Evolutionary conservation across 2,797 vertebrate genomes (phyloP).

Genomic region (Leptoclinus maculatus): DNA sequence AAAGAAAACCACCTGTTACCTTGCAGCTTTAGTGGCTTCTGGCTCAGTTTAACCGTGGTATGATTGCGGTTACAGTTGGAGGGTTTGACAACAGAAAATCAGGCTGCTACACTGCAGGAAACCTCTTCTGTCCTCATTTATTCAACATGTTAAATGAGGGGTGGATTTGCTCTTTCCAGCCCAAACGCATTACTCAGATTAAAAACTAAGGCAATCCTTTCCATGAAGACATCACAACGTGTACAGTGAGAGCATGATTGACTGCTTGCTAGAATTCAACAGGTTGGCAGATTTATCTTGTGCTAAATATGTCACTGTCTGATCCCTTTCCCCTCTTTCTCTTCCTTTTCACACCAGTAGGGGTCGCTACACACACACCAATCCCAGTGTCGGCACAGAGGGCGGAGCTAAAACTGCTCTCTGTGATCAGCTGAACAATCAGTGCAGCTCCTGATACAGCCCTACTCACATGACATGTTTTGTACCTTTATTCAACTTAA

Average conservation of each 20-base stretch:
- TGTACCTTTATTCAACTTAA: not conserved
- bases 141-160: slow-evolving; percentile 24
- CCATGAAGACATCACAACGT: slow-evolving; percentile 2
- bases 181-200: slow-evolving; percentile 24
- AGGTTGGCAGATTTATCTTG: not conserved
- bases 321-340: not conserved
- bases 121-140: not conserved
- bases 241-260: not conserved
- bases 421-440: not conserved
- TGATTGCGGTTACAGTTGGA: not conserved
- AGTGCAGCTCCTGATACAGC: not conserved
- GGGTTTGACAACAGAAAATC: not conserved
- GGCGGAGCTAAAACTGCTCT: too few relatives aligned
- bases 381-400: slow-evolving; percentile 40
- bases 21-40: not conserved
- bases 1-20: slow-evolving; percentile 28
- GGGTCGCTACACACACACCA: slow-evolving; percentile 74
- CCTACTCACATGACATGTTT: not conserved
- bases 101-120: not conserved
- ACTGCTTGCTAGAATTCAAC: not conserved
- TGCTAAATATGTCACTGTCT: not conserved
- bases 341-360: slow-evolving; percentile 66
- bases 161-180: slow-evolving; percentile 29
- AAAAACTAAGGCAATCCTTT: slow-evolving; percentile 2
- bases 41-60: not conserved